Base-by-base conservation (phyloP, 2,888 invertebrate species). In the Tenthredo livida region DNA sequence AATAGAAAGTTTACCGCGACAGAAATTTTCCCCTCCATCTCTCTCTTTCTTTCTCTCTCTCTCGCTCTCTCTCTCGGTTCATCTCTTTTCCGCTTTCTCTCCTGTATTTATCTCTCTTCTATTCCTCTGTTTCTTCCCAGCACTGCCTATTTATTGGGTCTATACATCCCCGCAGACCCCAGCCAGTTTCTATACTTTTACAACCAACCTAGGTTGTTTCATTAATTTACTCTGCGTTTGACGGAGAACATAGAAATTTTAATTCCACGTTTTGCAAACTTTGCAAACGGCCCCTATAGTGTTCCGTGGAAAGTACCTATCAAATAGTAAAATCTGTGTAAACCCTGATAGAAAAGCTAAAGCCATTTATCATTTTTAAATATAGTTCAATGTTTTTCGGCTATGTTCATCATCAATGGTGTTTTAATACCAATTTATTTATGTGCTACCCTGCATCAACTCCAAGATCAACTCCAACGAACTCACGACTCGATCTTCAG, bases 1-100 rank as follows among this genome's bases (percentile, higher is more conserved):
- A 92, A 92, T 91, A 90, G 90, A 90, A 92, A 92, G 91, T 92
- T 92, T 92, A 91, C 91, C 90, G 90, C 92, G 92, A 91, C 91
- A 91, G 89, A 88, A 83, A 88, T 88, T 87, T 86, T 86, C 84
- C 84, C 87, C 87, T 85, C 86, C 85, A 84, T 87, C 85, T 73
- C 85, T 72, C 82, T 73, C 73, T 77, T 82, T 72, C 78, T 72
- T 54, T 61, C 77, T 84, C 88, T 86, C 61, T 85, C 84, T 72
- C 43, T 37, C n/a, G 15, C n/a, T 9, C 84, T 87, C 84, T 70
- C 84, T 72, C 77, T n/a, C n/a, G n/a, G n/a, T 84, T 47, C 33
- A 65, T 84, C 67, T 70, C 77, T 33, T 67, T 85, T 72, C 50
- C 29, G 25, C 25, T 21, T 10, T 5, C 29, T 33, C n/a, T 15